A percentile compares a stretch with the other conserved stretches of the same genome.
Conservation (phyloP, 2,797 vertebrate genomes). For the Cygnus olor region DNA sequence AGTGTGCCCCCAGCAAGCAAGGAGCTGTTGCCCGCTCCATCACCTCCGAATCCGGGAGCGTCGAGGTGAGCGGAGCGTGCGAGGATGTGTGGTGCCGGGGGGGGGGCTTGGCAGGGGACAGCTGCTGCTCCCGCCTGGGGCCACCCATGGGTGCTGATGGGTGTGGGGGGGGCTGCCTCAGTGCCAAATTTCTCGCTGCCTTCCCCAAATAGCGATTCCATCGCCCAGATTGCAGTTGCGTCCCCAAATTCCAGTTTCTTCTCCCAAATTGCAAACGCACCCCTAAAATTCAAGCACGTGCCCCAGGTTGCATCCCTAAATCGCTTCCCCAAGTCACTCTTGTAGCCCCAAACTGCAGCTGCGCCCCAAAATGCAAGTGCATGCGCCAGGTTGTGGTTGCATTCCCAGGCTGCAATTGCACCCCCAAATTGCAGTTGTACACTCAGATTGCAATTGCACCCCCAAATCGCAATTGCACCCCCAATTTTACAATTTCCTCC, state of each 20-base stretch:
- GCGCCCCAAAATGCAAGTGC: background rate
- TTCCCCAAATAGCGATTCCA: background rate
- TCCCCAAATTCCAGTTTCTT: background rate
- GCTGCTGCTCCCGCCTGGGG: background rate
- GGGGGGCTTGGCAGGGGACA: background rate
- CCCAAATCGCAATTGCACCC: background rate
- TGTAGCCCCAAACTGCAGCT: background rate
- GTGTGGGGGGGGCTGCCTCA: background rate
- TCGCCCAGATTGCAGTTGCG: background rate
- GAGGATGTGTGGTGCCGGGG: background rate
- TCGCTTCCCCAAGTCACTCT: too few species aligned
- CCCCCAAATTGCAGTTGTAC: too few species aligned
- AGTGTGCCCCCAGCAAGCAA: background rate
- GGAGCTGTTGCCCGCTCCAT: fast-evolving
- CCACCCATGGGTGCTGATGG: background rate
- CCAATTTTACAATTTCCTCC: background rate
- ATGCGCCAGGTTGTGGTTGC: background rate
- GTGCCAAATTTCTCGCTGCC: background rate
- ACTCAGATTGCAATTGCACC: too few species aligned
- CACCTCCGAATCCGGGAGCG: too few species aligned
- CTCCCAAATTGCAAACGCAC: background rate
- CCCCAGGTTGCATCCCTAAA: background rate
- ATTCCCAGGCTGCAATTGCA: too few species aligned
- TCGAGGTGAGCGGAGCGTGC: background rate
- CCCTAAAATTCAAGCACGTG: background rate